phyloP scores from a whole-genome alignment of 2,888 invertebrate genomes.

The Gnatocerus cornutus region DNA sequence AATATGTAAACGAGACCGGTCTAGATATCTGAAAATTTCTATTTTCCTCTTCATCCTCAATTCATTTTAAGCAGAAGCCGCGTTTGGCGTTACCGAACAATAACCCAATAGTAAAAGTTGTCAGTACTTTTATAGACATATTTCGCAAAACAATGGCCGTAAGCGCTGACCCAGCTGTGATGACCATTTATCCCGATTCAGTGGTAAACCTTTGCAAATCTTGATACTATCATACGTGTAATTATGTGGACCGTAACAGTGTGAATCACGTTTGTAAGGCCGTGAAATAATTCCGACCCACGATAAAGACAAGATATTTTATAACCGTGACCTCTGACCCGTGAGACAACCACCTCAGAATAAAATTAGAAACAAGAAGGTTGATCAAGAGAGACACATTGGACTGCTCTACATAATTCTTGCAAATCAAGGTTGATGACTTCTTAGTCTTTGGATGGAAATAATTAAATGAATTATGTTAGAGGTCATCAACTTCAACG shows the following conservation, averaged over 20 bases:
- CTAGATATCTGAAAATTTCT: no score
- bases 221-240: slow-evolving; percentile 14
- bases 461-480: slow-evolving; percentile 24
- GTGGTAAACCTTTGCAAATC: slow-evolving; percentile 5
- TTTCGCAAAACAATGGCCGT: neutral
- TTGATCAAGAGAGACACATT: neutral
- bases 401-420: slow-evolving; percentile 3
- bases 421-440: slow-evolving; percentile 22
- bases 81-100: no score
- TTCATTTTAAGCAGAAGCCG: no score
- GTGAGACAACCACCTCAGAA: slow-evolving; percentile 29
- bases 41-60: no score
- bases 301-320: slow-evolving; percentile 27
- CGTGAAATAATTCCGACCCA: slow-evolving; percentile 25
- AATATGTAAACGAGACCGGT: no score
- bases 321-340: slow-evolving; percentile 33
- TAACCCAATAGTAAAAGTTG: neutral
- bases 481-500: slow-evolving; percentile 33
- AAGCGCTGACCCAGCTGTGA: slow-evolving; percentile 1
- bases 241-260: slow-evolving; percentile 26
- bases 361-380: slow-evolving; percentile 24
- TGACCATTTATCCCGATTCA: slow-evolving; percentile 4
- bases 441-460: slow-evolving; percentile 9
- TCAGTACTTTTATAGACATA: neutral
- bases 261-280: slow-evolving; percentile 36